These are phyloP conservation scores for Hyphantria cunea DNA, from an alignment of 1,140 invertebrate species.

Conservation along the genomic window DNA sequence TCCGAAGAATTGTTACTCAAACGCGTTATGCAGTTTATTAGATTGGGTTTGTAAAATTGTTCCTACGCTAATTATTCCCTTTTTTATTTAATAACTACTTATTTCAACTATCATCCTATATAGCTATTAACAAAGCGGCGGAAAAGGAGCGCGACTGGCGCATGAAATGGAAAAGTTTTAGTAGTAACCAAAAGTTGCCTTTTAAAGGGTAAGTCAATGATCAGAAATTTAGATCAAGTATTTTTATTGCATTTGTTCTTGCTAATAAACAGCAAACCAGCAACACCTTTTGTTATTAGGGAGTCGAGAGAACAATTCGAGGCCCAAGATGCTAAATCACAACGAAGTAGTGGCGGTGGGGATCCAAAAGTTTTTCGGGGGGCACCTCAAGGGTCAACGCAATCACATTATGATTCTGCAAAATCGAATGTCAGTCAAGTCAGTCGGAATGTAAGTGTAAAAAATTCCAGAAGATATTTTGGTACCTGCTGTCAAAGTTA, in stretches of 20 bases:
- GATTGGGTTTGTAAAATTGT: conserved; percentile 55
- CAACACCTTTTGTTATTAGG: too few species aligned
- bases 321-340: conserved; percentile 12
- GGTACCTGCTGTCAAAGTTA: too few species aligned
- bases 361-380: conserved; percentile 44
- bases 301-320: not conserved
- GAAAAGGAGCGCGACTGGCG: conserved; percentile 53
- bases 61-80: too few species aligned
- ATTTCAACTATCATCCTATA: conserved; percentile 20
- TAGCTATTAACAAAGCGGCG: conserved; percentile 53
- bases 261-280: too few species aligned
- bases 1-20: conserved; percentile 47
- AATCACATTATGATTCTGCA: not conserved
- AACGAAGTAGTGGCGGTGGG: conserved; percentile 49
- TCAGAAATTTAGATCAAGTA: not conserved
- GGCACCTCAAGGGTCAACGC: conserved; percentile 31
- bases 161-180: conserved; percentile 41
- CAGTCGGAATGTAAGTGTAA: too few species aligned
- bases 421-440: conserved; percentile 21
- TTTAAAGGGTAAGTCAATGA: conserved; percentile 38
- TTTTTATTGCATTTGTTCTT: too few species aligned
- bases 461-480: too few species aligned
- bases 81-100: too few species aligned
- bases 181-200: conserved; percentile 33
- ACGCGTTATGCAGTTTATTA: conserved; percentile 53